phyloP scores from a whole-genome alignment of 2,797 vertebrate species.

The Sitta carolinensis region DNA sequence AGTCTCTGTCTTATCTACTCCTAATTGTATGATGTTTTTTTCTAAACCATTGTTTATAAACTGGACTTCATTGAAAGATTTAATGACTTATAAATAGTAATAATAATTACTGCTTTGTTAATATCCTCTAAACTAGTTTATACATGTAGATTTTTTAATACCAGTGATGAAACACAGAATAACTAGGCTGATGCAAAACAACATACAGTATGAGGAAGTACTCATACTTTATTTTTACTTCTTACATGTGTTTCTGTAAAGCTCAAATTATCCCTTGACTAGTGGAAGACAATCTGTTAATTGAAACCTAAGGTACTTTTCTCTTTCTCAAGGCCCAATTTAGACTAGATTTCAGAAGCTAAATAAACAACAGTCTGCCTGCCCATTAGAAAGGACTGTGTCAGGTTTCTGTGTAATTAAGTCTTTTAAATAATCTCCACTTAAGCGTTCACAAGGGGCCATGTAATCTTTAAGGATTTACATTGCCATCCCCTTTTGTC shows the following conservation, averaged over 20 bases:
- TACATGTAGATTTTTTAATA: slow-evolving; percentile 16
- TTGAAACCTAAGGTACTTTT: slow-evolving; percentile 71
- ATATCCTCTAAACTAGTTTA: neutral
- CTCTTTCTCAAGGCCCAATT: slow-evolving; percentile 69
- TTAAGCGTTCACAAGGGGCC: slow-evolving; percentile 56
- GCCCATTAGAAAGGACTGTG: slow-evolving; percentile 73
- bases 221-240: slow-evolving; percentile 70
- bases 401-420: slow-evolving; percentile 77
- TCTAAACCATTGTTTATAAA: neutral
- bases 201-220: slow-evolving; percentile 41
- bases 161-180: neutral
- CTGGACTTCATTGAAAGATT: neutral
- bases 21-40: neutral
- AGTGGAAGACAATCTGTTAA: slow-evolving; percentile 75
- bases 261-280: slow-evolving; percentile 73
- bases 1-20: neutral
- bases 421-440: slow-evolving; percentile 75
- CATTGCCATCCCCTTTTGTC: neutral
- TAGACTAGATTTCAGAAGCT: slow-evolving; percentile 75
- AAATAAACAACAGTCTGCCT: slow-evolving; percentile 78
- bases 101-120: neutral
- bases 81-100: neutral
- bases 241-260: slow-evolving; percentile 67
- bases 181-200: slow-evolving; percentile 19
- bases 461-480: slow-evolving; percentile 61